Conservation (phyloP, 2,888 invertebrate species). For the Agrenia bidenticulata region DNA sequence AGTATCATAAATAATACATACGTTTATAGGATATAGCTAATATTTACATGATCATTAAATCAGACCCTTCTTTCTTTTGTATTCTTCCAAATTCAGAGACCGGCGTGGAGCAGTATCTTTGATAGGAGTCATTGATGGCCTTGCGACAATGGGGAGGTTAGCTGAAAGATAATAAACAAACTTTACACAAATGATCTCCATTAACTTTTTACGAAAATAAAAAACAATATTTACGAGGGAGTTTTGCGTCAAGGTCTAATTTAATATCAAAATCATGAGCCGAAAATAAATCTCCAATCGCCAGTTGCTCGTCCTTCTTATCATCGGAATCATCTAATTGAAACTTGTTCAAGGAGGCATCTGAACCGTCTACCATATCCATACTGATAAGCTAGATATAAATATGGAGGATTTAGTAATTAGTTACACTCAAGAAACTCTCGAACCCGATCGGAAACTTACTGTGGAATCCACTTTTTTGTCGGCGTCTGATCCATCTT, state of each 20-base stretch:
- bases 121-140: slow-evolving; percentile 69
- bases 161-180: too few species aligned
- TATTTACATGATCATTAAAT: slow-evolving; percentile 63
- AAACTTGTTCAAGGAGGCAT: not conserved
- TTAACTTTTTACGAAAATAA: too few species aligned
- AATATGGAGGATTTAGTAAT: too few species aligned
- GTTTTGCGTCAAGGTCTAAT: slow-evolving; percentile 76
- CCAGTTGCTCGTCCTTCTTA: slow-evolving; percentile 43
- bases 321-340: slow-evolving; percentile 17
- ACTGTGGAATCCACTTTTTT: not conserved
- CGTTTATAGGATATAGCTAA: slow-evolving; percentile 21
- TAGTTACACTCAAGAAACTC: too few species aligned
- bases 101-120: slow-evolving; percentile 80
- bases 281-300: slow-evolving; percentile 63
- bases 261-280: slow-evolving; percentile 94
- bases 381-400: not conserved
- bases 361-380: not conserved
- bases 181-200: not conserved
- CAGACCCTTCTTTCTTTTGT: slow-evolving; percentile 87
- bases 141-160: slow-evolving; percentile 69
- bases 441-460: not conserved
- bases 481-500: slow-evolving; percentile 5
- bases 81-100: slow-evolving; percentile 85
- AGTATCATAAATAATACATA: too few species aligned
- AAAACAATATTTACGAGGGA: slow-evolving; percentile 68